Evolutionary conservation across 2,797 vertebrate species (phyloP).

Genomic region (Dendrocincla tyrannina): DNA sequence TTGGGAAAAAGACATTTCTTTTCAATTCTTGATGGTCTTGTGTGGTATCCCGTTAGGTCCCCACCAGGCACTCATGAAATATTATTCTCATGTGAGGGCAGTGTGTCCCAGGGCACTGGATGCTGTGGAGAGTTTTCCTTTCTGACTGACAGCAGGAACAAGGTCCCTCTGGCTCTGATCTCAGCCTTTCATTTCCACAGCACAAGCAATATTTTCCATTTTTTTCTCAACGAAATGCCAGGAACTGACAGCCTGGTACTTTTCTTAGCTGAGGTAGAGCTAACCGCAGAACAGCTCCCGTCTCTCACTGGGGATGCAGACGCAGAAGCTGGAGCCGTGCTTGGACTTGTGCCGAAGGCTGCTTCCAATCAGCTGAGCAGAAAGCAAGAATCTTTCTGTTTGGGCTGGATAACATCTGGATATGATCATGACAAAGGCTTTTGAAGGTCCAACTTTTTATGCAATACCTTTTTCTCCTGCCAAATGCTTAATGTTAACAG

Average conservation of each 20-base stretch:
- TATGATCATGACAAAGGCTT: not conserved
- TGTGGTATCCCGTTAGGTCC: rapidly evolving
- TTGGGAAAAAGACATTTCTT: not conserved
- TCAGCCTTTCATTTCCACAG: not conserved
- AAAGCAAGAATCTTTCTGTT: not conserved
- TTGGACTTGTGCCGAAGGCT: not conserved
- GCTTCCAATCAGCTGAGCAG: not conserved
- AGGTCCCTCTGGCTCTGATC: not conserved
- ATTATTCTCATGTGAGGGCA: not conserved
- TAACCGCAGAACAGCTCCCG: not conserved
- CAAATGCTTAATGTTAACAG: not conserved
- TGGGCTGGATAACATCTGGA: not conserved
- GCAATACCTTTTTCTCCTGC: not conserved
- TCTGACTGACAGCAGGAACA: not conserved
- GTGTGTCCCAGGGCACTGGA: rapidly evolving
- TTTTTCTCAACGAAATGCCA: not conserved
- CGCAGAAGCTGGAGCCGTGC: not conserved
- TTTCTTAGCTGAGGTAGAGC: not conserved
- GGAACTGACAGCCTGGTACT: not conserved
- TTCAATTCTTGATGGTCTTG: not conserved
- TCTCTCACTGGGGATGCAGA: rapidly evolving
- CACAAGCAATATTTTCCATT: not conserved
- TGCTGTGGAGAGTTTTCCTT: not conserved
- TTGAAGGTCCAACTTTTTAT: not conserved
- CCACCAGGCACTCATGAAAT: rapidly evolving